Evolutionary conservation across 1,140 invertebrate species (phyloP), one percentile per base, ranked within the genome.

Genomic region (Eupeodes corollae): DNA sequence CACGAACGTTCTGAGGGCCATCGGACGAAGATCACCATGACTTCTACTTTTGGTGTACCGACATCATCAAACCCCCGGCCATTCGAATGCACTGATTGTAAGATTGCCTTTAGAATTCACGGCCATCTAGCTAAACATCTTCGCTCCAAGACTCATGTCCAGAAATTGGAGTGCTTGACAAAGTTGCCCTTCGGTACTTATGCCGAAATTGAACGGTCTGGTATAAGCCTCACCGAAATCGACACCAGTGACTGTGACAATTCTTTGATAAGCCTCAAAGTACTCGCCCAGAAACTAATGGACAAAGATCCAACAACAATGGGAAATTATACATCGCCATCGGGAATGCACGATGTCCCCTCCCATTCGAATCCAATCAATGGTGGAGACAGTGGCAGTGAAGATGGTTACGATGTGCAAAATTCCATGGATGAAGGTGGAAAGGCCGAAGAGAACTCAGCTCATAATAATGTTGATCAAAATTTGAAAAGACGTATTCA

Each of bases 111-210:
- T 67, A 79, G 93, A 51, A 96, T 96, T 59, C 91, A 95, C 59
- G 93, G 91, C 0, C 92, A 97, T 70, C 73, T 98, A 54, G 90
- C 92, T 1, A 97, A 97, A 72, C 95, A 98, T 75, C 73, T 98
- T 35, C 78, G 93, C 34, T 95, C 91, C 30, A 97, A 97, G 75
- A 88, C 91, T 79, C 95, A 99, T 63, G 93, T 98, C 18, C 91
- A 92, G 82, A 86, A 89, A 59, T 73, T 98, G 35, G 93, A 97
- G 68, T 91, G 88, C 68, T 69, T 93, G 26, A 87, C 80, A 37
- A 97, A 96, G 71, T 68, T 98, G 49, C 92, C 93, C 0, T 92
- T 92, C 61, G 92, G 92, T n/a, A 90, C 91, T 26, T 96, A 91
- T 63, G 91, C 91, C 19, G 91, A 94, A 71, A 86, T 96, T 59